phyloP scores from a whole-genome alignment of 2,113 vertebrate species.

The Eptesicus fuscus region DNA sequence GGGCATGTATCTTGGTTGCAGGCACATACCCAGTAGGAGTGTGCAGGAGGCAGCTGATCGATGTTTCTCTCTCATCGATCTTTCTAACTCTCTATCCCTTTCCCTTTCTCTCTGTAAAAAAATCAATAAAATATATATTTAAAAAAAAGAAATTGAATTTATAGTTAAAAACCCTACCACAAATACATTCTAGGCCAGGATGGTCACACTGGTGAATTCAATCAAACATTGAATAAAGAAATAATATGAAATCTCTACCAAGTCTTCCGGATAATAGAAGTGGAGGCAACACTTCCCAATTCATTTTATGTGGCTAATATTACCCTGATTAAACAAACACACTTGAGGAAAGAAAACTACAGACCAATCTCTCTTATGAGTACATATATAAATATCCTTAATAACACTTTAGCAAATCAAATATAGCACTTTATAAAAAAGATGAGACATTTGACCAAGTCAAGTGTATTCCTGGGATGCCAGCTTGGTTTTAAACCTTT shows the following conservation, averaged over 20 bases:
- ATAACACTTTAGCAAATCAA: neutral
- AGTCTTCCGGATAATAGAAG: neutral
- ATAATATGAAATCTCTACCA: neutral
- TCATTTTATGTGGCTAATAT: neutral
- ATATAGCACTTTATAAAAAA: neutral
- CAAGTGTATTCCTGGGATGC: neutral
- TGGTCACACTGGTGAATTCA: neutral
- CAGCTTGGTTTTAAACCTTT: neutral
- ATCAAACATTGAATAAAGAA: neutral
- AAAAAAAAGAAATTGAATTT: too few species aligned
- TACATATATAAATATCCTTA: neutral
- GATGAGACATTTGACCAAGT: neutral
- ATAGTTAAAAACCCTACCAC: neutral
- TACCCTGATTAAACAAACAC: neutral
- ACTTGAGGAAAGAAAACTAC: neutral
- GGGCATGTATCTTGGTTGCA: too few species aligned
- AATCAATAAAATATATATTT: too few species aligned
- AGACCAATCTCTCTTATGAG: neutral
- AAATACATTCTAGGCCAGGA: neutral
- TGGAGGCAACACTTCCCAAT: neutral
- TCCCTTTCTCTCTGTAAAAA: too few species aligned
- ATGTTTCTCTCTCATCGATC: too few species aligned
- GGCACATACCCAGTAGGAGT: too few species aligned
- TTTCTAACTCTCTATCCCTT: too few species aligned
- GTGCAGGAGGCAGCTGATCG: too few species aligned